phyloP scores from a whole-genome alignment of 2,888 invertebrate species.

The Heliconius ismenius region DNA sequence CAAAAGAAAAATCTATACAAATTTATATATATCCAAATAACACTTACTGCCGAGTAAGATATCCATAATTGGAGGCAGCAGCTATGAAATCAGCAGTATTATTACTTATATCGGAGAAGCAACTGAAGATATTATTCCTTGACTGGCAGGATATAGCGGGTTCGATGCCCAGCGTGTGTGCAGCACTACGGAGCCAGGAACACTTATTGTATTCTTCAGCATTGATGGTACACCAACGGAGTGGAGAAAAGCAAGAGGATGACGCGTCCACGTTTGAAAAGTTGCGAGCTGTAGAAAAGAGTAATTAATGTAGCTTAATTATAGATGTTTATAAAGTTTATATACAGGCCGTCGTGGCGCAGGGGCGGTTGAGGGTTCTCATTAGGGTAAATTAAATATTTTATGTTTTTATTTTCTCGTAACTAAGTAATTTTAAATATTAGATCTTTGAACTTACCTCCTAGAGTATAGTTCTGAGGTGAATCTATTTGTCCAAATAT shows the following conservation, averaged over 20 bases:
- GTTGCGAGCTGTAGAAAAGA: conserved; percentile 57
- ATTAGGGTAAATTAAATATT: too few species aligned
- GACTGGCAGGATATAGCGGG: conserved; percentile 81
- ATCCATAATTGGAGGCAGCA: conserved; percentile 84
- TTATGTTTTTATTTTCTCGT: too few species aligned
- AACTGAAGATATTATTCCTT: conserved; percentile 72
- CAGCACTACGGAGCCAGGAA: conserved; percentile 80
- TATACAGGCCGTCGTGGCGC: too few species aligned
- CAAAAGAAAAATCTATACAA: neutral
- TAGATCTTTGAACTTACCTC: conserved; percentile 49
- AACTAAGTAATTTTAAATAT: neutral
- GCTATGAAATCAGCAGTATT: conserved; percentile 81
- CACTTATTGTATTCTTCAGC: conserved; percentile 82
- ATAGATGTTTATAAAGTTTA: neutral
- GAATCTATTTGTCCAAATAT: conserved; percentile 53
- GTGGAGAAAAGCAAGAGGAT: conserved; percentile 59
- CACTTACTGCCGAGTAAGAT: conserved; percentile 83
- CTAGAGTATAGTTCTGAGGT: conserved; percentile 56
- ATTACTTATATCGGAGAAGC: conserved; percentile 78
- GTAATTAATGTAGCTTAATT: neutral
- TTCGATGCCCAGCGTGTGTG: conserved; percentile 81
- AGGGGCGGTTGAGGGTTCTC: too few species aligned
- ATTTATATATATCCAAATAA: neutral
- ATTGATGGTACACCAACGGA: conserved; percentile 84
- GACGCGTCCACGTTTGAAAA: conserved; percentile 56